These are phyloP conservation scores for Pelmatolapia mariae DNA, from an alignment of 2,113 vertebrate genomes.

Conservation along the genomic window DNA sequence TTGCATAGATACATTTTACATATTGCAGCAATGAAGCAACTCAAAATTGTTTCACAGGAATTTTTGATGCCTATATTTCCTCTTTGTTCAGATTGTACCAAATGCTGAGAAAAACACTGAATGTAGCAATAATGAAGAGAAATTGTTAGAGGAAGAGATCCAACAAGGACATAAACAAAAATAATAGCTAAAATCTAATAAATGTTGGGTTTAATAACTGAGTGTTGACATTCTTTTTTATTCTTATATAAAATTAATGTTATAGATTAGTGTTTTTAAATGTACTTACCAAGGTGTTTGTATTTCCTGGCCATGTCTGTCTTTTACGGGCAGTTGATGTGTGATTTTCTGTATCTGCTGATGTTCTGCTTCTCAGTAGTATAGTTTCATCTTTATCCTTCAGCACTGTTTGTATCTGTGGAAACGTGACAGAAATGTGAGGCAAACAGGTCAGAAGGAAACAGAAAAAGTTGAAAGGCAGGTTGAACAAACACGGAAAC, in stretches of 20 bases:
- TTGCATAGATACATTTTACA: background rate
- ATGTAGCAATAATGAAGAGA: background rate
- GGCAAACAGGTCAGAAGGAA: background rate
- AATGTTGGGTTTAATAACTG: background rate
- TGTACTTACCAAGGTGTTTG: background rate
- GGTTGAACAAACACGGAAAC: background rate
- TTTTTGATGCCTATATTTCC: background rate
- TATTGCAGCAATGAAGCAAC: background rate
- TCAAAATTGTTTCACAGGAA: background rate
- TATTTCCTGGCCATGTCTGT: background rate
- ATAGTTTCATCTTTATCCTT: background rate
- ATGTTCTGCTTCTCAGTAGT: background rate
- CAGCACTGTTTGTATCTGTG: background rate
- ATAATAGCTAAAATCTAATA: background rate
- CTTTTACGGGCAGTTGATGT: background rate
- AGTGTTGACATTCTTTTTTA: background rate
- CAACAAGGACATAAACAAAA: background rate
- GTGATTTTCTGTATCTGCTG: background rate
- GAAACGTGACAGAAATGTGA: background rate
- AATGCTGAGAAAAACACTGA: background rate
- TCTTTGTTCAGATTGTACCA: background rate
- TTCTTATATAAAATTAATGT: background rate
- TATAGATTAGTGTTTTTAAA: background rate
- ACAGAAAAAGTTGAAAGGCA: background rate
- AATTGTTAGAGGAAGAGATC: background rate